A percentile compares a stretch with the other conserved stretches of the same genome.
Conservation (phyloP, 2,113 vertebrate genomes). For the Atrichornis clamosus region DNA sequence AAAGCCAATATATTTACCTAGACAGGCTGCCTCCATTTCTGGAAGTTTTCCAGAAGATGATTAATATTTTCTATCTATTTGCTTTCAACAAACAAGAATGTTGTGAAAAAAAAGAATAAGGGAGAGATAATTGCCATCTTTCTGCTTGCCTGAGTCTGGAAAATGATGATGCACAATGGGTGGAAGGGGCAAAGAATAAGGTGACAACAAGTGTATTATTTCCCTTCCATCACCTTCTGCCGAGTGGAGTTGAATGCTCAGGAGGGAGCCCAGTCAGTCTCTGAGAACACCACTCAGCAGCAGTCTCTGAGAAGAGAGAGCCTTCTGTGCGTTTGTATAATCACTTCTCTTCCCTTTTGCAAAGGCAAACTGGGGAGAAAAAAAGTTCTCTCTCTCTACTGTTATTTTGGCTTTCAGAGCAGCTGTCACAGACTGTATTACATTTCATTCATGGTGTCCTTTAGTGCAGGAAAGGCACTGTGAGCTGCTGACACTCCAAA, state of each 20-base stretch:
- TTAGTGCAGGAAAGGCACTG: background rate
- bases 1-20: background rate
- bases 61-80: background rate
- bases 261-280: background rate
- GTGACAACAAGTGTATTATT: background rate
- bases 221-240: background rate
- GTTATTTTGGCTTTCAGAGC: background rate
- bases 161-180: background rate
- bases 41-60: background rate
- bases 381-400: background rate
- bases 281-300: background rate
- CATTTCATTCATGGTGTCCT: background rate
- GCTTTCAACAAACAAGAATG: background rate
- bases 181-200: background rate
- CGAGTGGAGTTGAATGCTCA: background rate
- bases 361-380: background rate
- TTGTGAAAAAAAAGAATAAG: background rate
- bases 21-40: background rate
- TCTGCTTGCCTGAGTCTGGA: background rate
- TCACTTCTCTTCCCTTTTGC: background rate
- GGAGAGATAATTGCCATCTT: background rate
- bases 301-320: background rate
- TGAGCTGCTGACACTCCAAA: background rate
- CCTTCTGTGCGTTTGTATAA: background rate
- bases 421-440: background rate